Conservation (phyloP, 37 sponge, comb jelly and placozoan genomes). For the Dysidea cf. avara region DNA sequence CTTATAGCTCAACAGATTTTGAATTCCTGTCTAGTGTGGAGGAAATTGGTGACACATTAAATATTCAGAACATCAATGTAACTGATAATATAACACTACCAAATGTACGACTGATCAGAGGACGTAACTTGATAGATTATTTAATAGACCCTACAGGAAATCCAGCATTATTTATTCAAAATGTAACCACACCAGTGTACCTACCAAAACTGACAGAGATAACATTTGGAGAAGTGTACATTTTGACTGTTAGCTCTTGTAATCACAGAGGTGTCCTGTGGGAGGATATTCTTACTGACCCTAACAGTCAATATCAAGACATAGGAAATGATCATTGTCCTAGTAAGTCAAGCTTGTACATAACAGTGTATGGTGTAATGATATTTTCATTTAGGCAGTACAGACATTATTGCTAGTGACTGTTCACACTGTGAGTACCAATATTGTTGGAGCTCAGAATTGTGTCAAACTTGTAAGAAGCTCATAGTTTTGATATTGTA, state of each 20-base stretch:
- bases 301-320: background rate
- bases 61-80: no score
- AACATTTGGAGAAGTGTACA: conserved; percentile 21
- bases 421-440: background rate
- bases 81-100: no score
- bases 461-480: conserved; percentile 12
- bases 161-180: conserved; percentile 14
- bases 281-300: conserved; percentile 48
- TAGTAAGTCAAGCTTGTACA: background rate
- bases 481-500: background rate
- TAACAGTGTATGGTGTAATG: no score
- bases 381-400: background rate
- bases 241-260: conserved; percentile 29
- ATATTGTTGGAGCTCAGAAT: conserved; percentile 1
- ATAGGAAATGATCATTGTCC: background rate
- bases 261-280: conserved; percentile 42
- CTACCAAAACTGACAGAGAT: conserved; percentile 64
- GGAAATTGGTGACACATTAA: no score
- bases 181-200: conserved; percentile 8
- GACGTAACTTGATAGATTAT: no score
- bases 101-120: no score
- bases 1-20: no score
- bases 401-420: background rate
- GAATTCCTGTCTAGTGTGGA: no score
- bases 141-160: no score